phyloP scores from a whole-genome alignment of 1,140 invertebrate genomes.

The Pectinophora gossypiella region DNA sequence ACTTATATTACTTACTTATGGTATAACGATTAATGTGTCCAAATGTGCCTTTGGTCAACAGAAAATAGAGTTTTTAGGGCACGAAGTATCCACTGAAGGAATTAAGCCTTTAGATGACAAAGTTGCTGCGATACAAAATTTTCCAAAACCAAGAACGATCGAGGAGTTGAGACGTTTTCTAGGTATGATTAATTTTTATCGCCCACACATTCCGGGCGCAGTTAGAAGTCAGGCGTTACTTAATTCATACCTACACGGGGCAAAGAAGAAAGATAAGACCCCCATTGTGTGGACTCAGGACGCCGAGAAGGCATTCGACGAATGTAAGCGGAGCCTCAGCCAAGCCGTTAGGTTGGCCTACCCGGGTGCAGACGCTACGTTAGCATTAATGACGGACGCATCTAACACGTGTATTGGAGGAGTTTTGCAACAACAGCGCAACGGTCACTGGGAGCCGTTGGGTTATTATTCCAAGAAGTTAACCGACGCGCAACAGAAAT shows the following conservation, averaged over 20 bases:
- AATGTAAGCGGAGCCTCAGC: slow-evolving; percentile 15
- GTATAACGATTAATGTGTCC: slow-evolving; percentile 5
- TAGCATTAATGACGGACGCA: slow-evolving; percentile 29
- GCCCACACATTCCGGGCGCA: slow-evolving; percentile 18
- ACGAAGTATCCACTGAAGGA: not conserved
- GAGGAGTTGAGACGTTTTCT: slow-evolving; percentile 34
- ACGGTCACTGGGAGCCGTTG: not conserved
- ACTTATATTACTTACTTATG: too few species aligned
- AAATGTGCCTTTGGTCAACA: slow-evolving; percentile 3
- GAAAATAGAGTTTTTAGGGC: not conserved
- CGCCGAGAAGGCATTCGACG: slow-evolving; percentile 11
- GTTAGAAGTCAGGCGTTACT: slow-evolving; percentile 24
- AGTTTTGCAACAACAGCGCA: not conserved
- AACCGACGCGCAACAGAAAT: not conserved
- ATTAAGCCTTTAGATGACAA: slow-evolving; percentile 3
- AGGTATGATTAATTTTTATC: slow-evolving; percentile 36
- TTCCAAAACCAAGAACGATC: slow-evolving; percentile 15
- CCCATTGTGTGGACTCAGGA: slow-evolving; percentile 18
- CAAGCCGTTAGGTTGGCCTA: slow-evolving; percentile 17
- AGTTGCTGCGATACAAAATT: slow-evolving; percentile 18
- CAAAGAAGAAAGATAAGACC: slow-evolving; percentile 22
- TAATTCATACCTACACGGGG: slow-evolving; percentile 19
- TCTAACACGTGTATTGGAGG: slow-evolving; percentile 28
- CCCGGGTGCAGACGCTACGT: slow-evolving; percentile 4
- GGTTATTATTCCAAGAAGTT: too few species aligned